These are phyloP conservation scores for Tachyglossus aculeatus DNA, from an alignment of 2,797 vertebrate genomes.

Conservation along the genomic window DNA sequence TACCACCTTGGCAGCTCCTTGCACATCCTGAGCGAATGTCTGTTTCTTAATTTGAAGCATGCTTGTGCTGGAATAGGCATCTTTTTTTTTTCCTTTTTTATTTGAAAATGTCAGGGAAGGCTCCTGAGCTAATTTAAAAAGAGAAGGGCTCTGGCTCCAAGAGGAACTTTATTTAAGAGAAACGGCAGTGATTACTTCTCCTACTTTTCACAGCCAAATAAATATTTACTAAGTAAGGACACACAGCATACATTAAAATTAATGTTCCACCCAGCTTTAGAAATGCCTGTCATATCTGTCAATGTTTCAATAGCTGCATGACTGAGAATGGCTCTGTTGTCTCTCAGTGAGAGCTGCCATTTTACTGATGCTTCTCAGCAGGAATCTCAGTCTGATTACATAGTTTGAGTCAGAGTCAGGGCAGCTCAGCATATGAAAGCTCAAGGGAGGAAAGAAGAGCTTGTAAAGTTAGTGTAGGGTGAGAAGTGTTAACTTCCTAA, in stretches of 20 bases:
- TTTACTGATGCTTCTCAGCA: constrained; percentile 33
- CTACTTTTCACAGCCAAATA: constrained; percentile 61
- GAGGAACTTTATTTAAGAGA: constrained; percentile 21
- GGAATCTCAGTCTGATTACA: constrained; percentile 18
- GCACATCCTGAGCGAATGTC: not conserved
- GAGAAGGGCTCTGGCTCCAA: not conserved
- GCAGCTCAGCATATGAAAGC: constrained; percentile 37
- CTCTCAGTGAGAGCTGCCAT: constrained; percentile 49
- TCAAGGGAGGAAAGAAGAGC: constrained; percentile 27
- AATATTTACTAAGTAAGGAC: constrained; percentile 69
- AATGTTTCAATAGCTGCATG: constrained; percentile 50
- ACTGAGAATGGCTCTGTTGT: constrained; percentile 43
- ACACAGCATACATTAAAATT: constrained; percentile 69
- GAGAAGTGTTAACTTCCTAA: constrained; percentile 12
- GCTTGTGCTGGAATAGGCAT: no score
- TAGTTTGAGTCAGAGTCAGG: constrained; percentile 14
- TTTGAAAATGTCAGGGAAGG: constrained; percentile 9
- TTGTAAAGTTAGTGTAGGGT: constrained; percentile 17
- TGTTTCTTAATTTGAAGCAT: no score
- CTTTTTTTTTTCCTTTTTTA: not conserved
- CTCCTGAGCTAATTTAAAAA: constrained; percentile 10
- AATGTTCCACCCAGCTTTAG: constrained; percentile 60
- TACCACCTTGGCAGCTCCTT: not conserved
- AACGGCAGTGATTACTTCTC: constrained; percentile 45
- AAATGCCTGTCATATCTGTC: constrained; percentile 64